These are phyloP conservation scores for Chaetodon trifasciatus DNA, from an alignment of 2,797 vertebrate species.

Conservation along the genomic window DNA sequence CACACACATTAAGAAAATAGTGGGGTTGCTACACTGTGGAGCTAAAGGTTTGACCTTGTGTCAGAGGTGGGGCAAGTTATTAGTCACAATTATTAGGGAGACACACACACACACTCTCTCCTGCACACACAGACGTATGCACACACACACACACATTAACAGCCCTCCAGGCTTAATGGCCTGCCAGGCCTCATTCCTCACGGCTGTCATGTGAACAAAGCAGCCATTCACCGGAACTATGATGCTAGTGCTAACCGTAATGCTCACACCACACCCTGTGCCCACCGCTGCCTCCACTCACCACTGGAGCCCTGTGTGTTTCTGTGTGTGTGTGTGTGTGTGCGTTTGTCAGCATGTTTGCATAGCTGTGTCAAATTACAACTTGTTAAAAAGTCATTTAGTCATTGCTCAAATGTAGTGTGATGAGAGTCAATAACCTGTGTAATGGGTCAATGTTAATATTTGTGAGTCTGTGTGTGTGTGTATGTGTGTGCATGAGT, in stretches of 20 bases:
- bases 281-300: conserved; percentile 65
- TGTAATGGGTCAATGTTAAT: conserved; percentile 43
- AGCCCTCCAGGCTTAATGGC: conserved; percentile 80
- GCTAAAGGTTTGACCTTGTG: conserved; percentile 81
- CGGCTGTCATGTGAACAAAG: conserved; percentile 88
- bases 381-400: conserved; percentile 81
- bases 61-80: conserved; percentile 85
- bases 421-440: conserved; percentile 61
- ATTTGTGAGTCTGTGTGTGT: conserved; percentile 10
- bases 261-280: conserved; percentile 81
- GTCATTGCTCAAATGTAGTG: conserved; percentile 68
- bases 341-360: conserved; percentile 75
- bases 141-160: conserved; percentile 59
- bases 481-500: background rate
- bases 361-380: conserved; percentile 83
- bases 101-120: conserved; percentile 26
- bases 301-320: conserved; percentile 47
- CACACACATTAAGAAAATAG: conserved; percentile 72
- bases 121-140: conserved; percentile 36
- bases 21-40: conserved; percentile 63
- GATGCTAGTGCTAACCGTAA: conserved; percentile 81
- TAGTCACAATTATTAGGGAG: conserved; percentile 85
- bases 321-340: conserved; percentile 24
- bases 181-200: conserved; percentile 85
- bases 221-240: conserved; percentile 87